phyloP scores from a whole-genome alignment of 2,797 vertebrate genomes.

The Linurgus olivaceus region DNA sequence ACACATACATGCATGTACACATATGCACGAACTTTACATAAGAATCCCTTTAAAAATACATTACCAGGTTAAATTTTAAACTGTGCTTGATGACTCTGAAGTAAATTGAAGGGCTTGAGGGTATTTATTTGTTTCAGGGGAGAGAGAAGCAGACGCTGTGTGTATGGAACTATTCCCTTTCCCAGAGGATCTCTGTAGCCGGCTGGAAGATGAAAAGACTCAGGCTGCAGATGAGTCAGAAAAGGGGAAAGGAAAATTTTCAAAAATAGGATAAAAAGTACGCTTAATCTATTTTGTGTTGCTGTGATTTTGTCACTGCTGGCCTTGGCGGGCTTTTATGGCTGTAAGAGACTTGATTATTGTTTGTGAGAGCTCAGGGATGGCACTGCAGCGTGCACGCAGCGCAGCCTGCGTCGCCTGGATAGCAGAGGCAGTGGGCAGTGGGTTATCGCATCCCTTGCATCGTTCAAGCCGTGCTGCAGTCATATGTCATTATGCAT shows the following conservation, averaged over 20 bases:
- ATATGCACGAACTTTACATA: neutral
- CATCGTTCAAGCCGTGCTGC: neutral
- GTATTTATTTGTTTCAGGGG: constrained; percentile 12
- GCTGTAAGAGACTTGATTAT: neutral
- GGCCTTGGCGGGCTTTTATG: neutral
- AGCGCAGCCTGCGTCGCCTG: neutral
- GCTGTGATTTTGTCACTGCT: neutral
- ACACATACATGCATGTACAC: neutral
- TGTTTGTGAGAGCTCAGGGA: neutral
- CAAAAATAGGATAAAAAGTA: neutral
- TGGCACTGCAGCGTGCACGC: neutral
- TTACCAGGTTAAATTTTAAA: neutral
- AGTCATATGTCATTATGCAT: neutral
- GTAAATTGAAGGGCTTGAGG: neutral
- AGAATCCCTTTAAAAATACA: neutral
- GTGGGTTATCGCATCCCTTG: neutral
- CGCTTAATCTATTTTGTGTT: neutral
- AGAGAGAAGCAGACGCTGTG: neutral
- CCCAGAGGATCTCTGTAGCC: neutral
- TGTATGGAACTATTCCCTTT: neutral
- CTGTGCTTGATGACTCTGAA: neutral
- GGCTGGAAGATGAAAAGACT: constrained; percentile 35
- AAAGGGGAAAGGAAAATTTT: neutral
- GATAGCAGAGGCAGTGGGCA: neutral
- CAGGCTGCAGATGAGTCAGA: neutral